These are phyloP conservation scores for Siderastrea siderea DNA, from an alignment of 92 coral and sea anemone species.

Conservation along the genomic window DNA sequence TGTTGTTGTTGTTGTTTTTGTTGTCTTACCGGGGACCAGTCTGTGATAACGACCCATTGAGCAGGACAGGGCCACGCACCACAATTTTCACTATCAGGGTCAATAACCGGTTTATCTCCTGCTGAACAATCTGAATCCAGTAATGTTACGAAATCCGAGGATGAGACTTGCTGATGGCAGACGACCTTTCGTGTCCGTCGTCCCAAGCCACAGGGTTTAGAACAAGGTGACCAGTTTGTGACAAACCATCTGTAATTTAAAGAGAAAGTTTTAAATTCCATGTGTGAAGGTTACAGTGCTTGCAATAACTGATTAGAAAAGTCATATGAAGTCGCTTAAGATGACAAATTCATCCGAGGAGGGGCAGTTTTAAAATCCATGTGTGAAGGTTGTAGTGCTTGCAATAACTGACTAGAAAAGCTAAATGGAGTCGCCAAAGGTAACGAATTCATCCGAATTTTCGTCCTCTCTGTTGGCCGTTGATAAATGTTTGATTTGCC, in stretches of 20 bases:
- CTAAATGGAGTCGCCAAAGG: too few relatives aligned
- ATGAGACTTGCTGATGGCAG: conserved; percentile 58
- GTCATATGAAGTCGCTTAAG: too few relatives aligned
- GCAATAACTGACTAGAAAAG: too few relatives aligned
- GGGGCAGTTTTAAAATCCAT: too few relatives aligned
- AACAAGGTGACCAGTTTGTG: conserved; percentile 73
- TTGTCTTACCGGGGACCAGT: conserved; percentile 76
- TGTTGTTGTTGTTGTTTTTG: not conserved
- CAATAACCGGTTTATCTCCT: conserved; percentile 41
- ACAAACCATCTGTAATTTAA: conserved; percentile 54
- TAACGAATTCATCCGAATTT: too few relatives aligned
- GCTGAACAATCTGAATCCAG: conserved; percentile 38
- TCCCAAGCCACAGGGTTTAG: conserved; percentile 85
- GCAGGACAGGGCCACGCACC: conserved; percentile 68
- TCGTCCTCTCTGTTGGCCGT: too few relatives aligned
- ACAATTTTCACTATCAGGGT: conserved; percentile 32
- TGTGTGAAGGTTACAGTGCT: not conserved
- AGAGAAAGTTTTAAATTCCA: not conserved
- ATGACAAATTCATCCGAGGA: too few relatives aligned
- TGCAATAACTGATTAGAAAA: too few relatives aligned
- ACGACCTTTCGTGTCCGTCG: conserved; percentile 53
- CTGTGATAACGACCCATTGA: conserved; percentile 47
- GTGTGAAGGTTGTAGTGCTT: too few relatives aligned
- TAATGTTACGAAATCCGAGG: not conserved
- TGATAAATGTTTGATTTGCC: too few relatives aligned